Conservation (phyloP, 1,140 invertebrate genomes). For the Euwallacea fornicatus region DNA sequence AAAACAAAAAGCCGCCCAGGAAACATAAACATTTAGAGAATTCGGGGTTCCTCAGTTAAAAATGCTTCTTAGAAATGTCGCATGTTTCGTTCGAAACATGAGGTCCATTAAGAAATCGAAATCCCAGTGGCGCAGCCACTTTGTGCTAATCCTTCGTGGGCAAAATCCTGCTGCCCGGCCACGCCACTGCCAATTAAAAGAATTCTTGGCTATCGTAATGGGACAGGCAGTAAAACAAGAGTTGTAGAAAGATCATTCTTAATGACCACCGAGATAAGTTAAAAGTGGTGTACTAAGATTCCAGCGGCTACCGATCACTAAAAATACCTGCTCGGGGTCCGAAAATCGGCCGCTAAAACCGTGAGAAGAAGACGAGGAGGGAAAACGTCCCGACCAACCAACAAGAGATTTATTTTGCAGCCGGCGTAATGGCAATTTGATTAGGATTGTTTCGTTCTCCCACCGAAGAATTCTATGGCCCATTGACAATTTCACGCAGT, state of each 20-base stretch:
- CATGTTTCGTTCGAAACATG: conserved; percentile 21
- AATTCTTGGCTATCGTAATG: conserved; percentile 43
- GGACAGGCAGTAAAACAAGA: conserved; percentile 42
- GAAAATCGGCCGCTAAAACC: conserved; percentile 25
- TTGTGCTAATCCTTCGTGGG: too few relatives aligned
- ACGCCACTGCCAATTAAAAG: conserved; percentile 43
- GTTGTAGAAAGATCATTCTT: conserved; percentile 46
- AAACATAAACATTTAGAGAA: conserved; percentile 24
- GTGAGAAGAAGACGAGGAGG: conserved; percentile 21
- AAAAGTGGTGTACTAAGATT: conserved; percentile 50
- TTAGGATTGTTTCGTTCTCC: too few relatives aligned
- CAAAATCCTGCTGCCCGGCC: too few relatives aligned
- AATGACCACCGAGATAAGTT: conserved; percentile 50
- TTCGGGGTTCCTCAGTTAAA: conserved; percentile 24
- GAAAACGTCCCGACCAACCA: not conserved
- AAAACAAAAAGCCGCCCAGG: conserved; percentile 11
- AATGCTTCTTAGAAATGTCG: conserved; percentile 28
- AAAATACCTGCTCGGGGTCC: conserved; percentile 26
- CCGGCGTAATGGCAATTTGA: too few relatives aligned
- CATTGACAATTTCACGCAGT: conserved; percentile 13
- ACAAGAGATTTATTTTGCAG: not conserved
- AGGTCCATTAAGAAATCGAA: conserved; percentile 29
- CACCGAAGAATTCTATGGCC: conserved; percentile 7
- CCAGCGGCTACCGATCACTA: conserved; percentile 37
- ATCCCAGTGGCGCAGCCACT: conserved; percentile 9